Evolutionary conservation across 2,888 invertebrate species (phyloP).

Genomic region (Agrypnus murinus): DNA sequence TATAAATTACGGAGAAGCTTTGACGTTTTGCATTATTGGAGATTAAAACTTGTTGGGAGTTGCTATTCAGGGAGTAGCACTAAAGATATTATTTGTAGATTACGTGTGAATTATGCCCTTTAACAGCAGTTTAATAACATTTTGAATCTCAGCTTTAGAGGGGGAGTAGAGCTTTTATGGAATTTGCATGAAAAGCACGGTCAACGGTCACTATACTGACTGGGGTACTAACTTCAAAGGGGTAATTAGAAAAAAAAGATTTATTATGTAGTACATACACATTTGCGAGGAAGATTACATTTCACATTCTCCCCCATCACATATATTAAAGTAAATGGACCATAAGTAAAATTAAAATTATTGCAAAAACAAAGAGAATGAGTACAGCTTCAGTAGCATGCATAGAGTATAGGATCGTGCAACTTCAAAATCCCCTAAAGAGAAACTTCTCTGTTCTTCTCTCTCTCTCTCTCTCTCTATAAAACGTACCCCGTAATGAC

Average conservation of each 20-base stretch:
- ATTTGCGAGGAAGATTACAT: slow-evolving; percentile 1
- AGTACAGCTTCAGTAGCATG: no score
- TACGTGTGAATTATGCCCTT: slow-evolving; percentile 51
- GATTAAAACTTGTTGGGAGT: slow-evolving; percentile 55
- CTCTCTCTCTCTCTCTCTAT: no score
- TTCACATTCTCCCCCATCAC: neutral
- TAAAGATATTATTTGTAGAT: slow-evolving; percentile 54
- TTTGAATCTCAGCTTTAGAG: neutral
- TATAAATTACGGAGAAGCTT: slow-evolving; percentile 56
- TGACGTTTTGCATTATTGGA: slow-evolving; percentile 53
- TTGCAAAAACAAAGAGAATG: slow-evolving; percentile 3
- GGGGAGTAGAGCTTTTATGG: slow-evolving; percentile 4
- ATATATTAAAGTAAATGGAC: slow-evolving; percentile 18
- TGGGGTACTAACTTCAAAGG: slow-evolving; percentile 5
- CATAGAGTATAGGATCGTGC: neutral
- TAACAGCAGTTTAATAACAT: slow-evolving; percentile 54
- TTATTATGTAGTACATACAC: no score
- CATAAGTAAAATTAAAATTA: slow-evolving; percentile 5
- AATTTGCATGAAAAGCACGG: slow-evolving; percentile 35
- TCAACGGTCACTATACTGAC: slow-evolving; percentile 27
- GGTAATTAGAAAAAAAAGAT: slow-evolving; percentile 19
- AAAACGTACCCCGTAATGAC: neutral
- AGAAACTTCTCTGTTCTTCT: no score
- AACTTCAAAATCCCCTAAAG: neutral
- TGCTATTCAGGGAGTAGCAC: slow-evolving; percentile 41